Evolutionary conservation across 2,888 invertebrate genomes (phyloP).

Genomic region (Dryocosmus kuriphilus): DNA sequence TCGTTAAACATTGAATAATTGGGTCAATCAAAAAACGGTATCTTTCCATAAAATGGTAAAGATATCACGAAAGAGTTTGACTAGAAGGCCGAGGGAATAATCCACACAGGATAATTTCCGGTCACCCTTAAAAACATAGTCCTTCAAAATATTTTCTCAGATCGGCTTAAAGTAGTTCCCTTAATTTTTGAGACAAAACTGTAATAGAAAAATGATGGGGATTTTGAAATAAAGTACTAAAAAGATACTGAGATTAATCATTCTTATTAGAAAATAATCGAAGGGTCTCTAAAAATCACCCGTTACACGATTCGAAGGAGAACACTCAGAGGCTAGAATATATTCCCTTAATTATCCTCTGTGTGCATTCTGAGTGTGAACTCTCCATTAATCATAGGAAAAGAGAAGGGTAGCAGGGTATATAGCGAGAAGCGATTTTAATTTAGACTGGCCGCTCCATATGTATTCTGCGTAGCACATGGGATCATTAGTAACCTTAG

Average conservation of each 20-base stretch:
- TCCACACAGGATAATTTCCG: neutral
- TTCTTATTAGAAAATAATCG: neutral
- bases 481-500: constrained; percentile 77
- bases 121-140: neutral
- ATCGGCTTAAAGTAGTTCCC: neutral
- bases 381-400: constrained; percentile 77
- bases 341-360: constrained; percentile 78
- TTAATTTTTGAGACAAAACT: neutral
- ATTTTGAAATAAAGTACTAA: too few relatives aligned
- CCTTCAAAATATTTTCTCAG: neutral
- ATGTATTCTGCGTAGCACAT: constrained; percentile 74
- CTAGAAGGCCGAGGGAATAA: neutral
- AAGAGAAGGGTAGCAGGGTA: constrained; percentile 71
- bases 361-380: constrained; percentile 78
- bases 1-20: too few relatives aligned
- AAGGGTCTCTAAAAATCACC: constrained; percentile 59
- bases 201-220: neutral
- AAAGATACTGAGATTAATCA: neutral
- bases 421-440: constrained; percentile 74
- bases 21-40: too few relatives aligned
- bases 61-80: too few relatives aligned
- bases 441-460: constrained; percentile 76
- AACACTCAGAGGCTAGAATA: constrained; percentile 76
- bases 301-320: constrained; percentile 73
- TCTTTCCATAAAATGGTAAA: too few relatives aligned